Evolutionary conservation across 2,888 invertebrate genomes (phyloP).

Genomic region (Drosophila histrio): DNA sequence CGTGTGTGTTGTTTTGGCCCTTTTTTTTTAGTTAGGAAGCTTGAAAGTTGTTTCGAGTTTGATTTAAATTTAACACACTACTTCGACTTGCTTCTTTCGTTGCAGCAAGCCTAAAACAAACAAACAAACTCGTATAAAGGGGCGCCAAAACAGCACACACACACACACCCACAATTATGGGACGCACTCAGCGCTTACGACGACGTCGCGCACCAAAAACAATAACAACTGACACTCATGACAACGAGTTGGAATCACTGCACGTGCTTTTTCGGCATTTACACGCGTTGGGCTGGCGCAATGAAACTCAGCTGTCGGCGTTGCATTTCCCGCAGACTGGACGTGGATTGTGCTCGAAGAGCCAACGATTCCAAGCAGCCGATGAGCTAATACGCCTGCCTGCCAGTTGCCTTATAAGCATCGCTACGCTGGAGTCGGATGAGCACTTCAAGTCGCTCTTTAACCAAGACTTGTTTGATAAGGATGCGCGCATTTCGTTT

Average conservation of each 20-base stretch:
- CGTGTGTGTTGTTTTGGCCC: constrained; percentile 80
- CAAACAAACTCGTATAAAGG: constrained; percentile 16
- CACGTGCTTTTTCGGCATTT: constrained; percentile 67
- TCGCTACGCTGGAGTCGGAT: constrained; percentile 86
- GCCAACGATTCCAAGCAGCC: constrained; percentile 84
- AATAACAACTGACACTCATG: not conserved
- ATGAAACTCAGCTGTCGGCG: constrained; percentile 86
- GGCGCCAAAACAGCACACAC: constrained; percentile 63
- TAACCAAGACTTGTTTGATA: constrained; percentile 61
- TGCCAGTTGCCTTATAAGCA: constrained; percentile 86
- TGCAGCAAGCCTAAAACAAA: constrained; percentile 68
- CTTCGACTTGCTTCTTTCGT: constrained; percentile 73
- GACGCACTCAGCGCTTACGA: constrained; percentile 74
- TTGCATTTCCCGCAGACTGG: constrained; percentile 88
- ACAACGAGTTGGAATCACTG: constrained; percentile 27
- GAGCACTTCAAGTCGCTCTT: constrained; percentile 85
- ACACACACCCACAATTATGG: constrained; percentile 61
- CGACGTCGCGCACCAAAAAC: constrained; percentile 40
- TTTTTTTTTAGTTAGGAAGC: constrained; percentile 18
- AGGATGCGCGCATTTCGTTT: constrained; percentile 85
- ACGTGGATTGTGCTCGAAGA: constrained; percentile 89
- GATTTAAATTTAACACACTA: constrained; percentile 36
- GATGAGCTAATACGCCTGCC: constrained; percentile 88
- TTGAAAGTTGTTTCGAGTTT: constrained; percentile 4
- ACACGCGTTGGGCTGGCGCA: constrained; percentile 85